These are phyloP conservation scores for Karalla daura DNA, from an alignment of 2,797 vertebrate species.

Conservation along the genomic window DNA sequence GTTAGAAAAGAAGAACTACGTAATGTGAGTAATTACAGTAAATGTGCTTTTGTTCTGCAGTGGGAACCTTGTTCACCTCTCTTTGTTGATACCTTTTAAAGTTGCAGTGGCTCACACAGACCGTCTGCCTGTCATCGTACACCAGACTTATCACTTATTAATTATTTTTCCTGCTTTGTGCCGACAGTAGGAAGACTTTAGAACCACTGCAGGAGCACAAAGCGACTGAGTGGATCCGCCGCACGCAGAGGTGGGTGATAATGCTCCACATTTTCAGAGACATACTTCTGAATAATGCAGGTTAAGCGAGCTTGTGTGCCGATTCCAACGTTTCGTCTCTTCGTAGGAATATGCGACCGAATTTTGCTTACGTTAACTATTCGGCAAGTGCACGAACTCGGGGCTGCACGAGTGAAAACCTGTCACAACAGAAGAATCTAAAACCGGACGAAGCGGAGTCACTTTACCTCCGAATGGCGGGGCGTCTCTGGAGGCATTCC, in stretches of 20 bases:
- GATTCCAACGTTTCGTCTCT: neutral
- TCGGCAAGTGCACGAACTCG: too few relatives aligned
- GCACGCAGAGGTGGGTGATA: neutral
- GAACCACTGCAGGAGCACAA: neutral
- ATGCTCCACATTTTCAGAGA: neutral
- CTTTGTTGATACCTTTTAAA: neutral
- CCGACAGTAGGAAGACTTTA: neutral
- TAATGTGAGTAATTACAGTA: neutral
- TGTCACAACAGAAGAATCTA: neutral
- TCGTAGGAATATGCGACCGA: neutral
- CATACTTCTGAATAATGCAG: conserved; percentile 26
- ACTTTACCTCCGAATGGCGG: conserved; percentile 55
- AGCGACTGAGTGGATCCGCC: neutral
- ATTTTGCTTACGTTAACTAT: neutral
- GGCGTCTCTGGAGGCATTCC: conserved; percentile 24
- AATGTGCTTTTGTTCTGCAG: too few relatives aligned
- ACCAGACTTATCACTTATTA: too few relatives aligned
- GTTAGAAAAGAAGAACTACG: neutral
- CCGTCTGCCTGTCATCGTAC: too few relatives aligned
- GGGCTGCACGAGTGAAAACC: too few relatives aligned
- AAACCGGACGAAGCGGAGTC: neutral
- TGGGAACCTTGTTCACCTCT: neutral
- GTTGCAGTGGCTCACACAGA: too few relatives aligned
- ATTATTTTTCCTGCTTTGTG: too few relatives aligned
- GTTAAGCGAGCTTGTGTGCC: conserved; percentile 5